Conservation (phyloP, 2,888 invertebrate species). For the Dyspetes luteomarginatus region DNA sequence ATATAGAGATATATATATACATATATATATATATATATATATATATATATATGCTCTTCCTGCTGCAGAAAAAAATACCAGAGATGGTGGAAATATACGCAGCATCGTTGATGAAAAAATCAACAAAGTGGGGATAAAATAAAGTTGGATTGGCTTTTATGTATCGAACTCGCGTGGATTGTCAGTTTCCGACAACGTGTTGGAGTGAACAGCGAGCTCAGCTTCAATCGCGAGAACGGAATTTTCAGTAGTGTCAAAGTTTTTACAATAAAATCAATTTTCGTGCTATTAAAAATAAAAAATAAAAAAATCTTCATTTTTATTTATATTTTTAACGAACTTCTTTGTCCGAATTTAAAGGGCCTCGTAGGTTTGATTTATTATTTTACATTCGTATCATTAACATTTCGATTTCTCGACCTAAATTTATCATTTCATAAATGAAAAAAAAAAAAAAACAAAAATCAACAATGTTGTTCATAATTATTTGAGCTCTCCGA, state of each 20-base stretch:
- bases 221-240: conserved; percentile 25
- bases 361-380: conserved; percentile 26
- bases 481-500: background rate
- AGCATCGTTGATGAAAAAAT: conserved; percentile 50
- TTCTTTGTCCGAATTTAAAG: background rate
- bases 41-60: background rate
- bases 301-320: background rate
- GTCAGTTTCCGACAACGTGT: conserved; percentile 72
- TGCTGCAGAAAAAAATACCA: conserved; percentile 53
- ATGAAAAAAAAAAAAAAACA: background rate
- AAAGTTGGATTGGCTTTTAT: conserved; percentile 67
- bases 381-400: background rate
- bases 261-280: conserved; percentile 8
- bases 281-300: background rate
- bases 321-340: background rate
- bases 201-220: conserved; percentile 64
- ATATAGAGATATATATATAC: background rate
- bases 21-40: too few species aligned
- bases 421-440: background rate
- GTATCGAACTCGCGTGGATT: conserved; percentile 66
- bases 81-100: conserved; percentile 29
- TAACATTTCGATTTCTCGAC: background rate
- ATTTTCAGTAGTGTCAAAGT: conserved; percentile 33
- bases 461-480: too few species aligned
- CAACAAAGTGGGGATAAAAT: conserved; percentile 69